A percentile compares a stretch with the other conserved stretches of the same genome.
Evolutionary conservation across 2,888 invertebrate genomes (phyloP).

Genomic region (Morpho deidamia): DNA sequence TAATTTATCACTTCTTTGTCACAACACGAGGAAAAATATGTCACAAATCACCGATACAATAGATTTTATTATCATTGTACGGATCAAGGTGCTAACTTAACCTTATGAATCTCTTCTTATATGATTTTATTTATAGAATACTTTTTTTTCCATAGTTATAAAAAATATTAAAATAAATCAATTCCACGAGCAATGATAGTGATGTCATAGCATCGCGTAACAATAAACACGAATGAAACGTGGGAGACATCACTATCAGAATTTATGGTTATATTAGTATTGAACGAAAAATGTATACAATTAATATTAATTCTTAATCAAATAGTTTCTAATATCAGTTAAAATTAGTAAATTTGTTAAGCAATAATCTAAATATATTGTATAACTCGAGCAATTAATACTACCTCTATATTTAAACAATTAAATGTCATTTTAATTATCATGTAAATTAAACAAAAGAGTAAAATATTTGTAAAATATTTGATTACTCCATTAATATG

Average conservation of each 20-base stretch:
- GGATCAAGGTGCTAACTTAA: conserved; percentile 11
- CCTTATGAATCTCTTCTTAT: conserved; percentile 5
- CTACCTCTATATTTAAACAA: conserved; percentile 13
- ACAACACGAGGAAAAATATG: neutral
- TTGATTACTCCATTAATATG: too few species aligned
- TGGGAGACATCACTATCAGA: too few species aligned
- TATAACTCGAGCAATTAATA: conserved; percentile 15
- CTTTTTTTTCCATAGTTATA: conserved; percentile 1
- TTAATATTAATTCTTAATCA: neutral
- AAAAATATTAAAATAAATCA: neutral
- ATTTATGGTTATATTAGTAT: too few species aligned
- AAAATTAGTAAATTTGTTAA: neutral
- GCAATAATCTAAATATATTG: neutral
- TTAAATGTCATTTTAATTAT: too few species aligned
- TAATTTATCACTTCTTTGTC: too few species aligned
- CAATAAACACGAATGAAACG: too few species aligned
- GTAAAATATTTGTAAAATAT: too few species aligned
- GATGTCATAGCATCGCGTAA: too few species aligned
- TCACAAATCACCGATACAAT: conserved; percentile 5
- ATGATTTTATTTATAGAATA: conserved; percentile 1
- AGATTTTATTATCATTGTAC: conserved; percentile 9
- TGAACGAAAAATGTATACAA: too few species aligned
- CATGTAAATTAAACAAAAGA: too few species aligned
- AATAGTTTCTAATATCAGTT: neutral
- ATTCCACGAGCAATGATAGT: too few species aligned